These are phyloP conservation scores for Coptodon bakossiorum DNA, from an alignment of 2,113 vertebrate species.

Conservation along the genomic window DNA sequence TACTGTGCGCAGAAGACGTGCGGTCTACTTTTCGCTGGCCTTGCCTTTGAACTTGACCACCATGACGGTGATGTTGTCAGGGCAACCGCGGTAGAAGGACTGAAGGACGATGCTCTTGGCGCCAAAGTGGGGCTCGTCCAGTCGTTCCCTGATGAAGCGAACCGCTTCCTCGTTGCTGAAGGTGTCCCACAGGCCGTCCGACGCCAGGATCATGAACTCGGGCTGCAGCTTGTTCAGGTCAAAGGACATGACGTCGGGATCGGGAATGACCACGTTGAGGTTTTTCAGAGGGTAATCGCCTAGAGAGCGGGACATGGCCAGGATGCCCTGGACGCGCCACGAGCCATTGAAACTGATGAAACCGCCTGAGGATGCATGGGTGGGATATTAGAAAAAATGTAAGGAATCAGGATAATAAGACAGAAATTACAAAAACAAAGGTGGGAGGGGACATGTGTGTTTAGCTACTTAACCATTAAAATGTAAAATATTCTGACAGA, in stretches of 20 bases:
- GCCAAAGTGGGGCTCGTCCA: conserved; percentile 95
- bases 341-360: conserved; percentile 99
- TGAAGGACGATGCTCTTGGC: conserved; percentile 98
- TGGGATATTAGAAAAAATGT: not conserved
- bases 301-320: conserved; percentile 96
- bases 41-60: conserved; percentile 96
- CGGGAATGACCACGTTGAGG: conserved; percentile 91
- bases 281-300: conserved; percentile 98
- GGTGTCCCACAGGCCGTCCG: conserved; percentile 96
- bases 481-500: not conserved
- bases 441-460: not conserved
- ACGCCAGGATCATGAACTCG: conserved; percentile 97
- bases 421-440: not conserved
- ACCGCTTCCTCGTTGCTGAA: conserved; percentile 99
- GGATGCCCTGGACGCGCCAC: conserved; percentile 96
- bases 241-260: conserved; percentile 92
- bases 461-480: not conserved
- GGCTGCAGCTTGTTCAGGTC: conserved; percentile 97
- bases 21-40: conserved; percentile 75
- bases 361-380: conserved; percentile 73
- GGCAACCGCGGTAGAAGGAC: conserved; percentile 96
- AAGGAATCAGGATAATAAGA: not conserved
- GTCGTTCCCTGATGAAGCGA: conserved; percentile 90
- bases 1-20: not conserved
- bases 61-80: conserved; percentile 99